Conservation (phyloP, 2,888 invertebrate species). For the Dryocosmus kuriphilus region DNA sequence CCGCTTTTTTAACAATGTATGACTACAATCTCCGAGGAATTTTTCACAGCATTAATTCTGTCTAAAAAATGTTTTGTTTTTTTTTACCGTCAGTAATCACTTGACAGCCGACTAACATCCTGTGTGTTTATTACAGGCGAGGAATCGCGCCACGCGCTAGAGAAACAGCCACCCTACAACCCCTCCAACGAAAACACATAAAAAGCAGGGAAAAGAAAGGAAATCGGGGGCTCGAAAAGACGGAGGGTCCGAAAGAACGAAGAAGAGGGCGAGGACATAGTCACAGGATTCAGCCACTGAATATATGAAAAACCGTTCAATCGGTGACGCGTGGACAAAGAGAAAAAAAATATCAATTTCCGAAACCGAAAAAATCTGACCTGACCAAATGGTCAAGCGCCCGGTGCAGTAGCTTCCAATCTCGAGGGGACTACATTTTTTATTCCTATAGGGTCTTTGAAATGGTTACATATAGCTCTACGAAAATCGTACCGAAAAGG, state of each 20-base stretch:
- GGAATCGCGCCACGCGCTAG: constrained; percentile 62
- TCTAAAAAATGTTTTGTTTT: constrained; percentile 8
- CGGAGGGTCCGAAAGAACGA: constrained; percentile 55
- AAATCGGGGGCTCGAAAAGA: constrained; percentile 44
- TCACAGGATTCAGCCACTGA: constrained; percentile 63
- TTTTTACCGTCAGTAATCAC: constrained; percentile 12
- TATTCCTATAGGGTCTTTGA: background rate
- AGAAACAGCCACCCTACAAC: constrained; percentile 51
- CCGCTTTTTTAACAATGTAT: too few relatives aligned
- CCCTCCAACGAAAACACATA: constrained; percentile 50
- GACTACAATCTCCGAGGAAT: background rate
- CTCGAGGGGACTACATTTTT: background rate
- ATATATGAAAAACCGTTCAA: constrained; percentile 66
- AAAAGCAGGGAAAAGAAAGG: constrained; percentile 55
- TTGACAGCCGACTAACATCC: constrained; percentile 31
- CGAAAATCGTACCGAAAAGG: too few relatives aligned
- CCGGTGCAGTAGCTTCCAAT: background rate
- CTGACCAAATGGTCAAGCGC: constrained; percentile 47
- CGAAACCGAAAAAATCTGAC: constrained; percentile 59
- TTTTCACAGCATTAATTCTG: background rate
- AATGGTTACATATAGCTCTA: background rate
- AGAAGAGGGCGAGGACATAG: constrained; percentile 49
- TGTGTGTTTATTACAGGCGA: constrained; percentile 62
- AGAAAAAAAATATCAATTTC: constrained; percentile 63
- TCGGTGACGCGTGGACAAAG: constrained; percentile 56